A percentile compares a stretch with the other conserved stretches of the same genome.
These are phyloP conservation scores for Cryptoprocta ferox DNA, from an alignment of 2,797 vertebrate genomes.

Conservation along the genomic window DNA sequence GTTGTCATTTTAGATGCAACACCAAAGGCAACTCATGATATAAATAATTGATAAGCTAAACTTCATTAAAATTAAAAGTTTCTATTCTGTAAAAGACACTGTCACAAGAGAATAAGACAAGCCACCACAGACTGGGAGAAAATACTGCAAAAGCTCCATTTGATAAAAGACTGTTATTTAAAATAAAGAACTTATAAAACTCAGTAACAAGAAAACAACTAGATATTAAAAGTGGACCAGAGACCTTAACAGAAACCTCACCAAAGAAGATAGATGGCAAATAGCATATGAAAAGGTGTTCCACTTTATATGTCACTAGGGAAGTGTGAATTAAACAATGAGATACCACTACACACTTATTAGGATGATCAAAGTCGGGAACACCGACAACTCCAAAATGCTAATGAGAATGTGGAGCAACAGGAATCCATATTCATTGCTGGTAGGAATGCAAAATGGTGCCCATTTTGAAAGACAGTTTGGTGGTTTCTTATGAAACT, in stretches of 20 bases:
- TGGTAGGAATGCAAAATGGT: not conserved
- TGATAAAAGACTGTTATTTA: not conserved
- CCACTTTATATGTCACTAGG: not conserved
- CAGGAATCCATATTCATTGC: not conserved
- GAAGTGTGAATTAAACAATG: not conserved
- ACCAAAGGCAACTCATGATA: not conserved
- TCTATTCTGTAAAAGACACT: not conserved
- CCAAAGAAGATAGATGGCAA: not conserved
- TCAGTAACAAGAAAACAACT: not conserved
- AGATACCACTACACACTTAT: not conserved
- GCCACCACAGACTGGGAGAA: not conserved
- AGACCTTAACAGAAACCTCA: not conserved
- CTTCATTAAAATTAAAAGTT: not conserved
- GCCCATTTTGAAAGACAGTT: not conserved
- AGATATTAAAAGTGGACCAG: not conserved
- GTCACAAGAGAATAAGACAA: not conserved
- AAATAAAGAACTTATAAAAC: not conserved
- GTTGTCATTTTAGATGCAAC: not conserved
- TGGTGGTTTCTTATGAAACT: not conserved
- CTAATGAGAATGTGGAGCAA: not conserved
- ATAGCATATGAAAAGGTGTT: not conserved
- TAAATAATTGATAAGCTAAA: not conserved
- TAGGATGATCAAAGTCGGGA: not conserved
- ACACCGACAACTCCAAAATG: not conserved
- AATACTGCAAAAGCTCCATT: not conserved